Percentiles rank a stretch among this genome's conserved stretches.
These are phyloP conservation scores for Enteromius viviparus DNA, from an alignment of 2,797 vertebrate genomes.

Conservation along the genomic window DNA sequence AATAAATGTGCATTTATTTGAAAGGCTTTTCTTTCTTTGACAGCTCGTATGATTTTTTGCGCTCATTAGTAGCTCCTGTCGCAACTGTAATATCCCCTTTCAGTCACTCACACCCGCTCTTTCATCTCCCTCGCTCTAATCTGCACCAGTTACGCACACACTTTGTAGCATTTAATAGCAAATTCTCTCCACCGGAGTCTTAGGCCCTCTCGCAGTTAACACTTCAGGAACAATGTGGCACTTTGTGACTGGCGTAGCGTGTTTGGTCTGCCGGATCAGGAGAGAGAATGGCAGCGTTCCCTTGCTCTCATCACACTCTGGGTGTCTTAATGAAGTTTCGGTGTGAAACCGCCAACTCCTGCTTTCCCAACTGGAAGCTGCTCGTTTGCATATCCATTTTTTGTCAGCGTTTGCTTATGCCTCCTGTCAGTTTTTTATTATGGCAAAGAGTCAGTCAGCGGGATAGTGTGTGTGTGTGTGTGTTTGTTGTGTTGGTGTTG, in stretches of 20 bases:
- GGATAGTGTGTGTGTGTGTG: conserved; percentile 27
- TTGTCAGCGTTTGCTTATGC: conserved; percentile 35
- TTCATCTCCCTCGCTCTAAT: conserved; percentile 44
- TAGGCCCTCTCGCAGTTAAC: conserved; percentile 46
- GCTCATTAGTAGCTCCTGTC: conserved; percentile 43
- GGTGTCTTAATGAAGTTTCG: conserved; percentile 27
- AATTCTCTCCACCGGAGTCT: conserved; percentile 40
- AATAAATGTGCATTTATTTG: conserved; percentile 43
- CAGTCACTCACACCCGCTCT: conserved; percentile 16
- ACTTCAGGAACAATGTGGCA: conserved; percentile 60
- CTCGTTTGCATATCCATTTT: conserved; percentile 23
- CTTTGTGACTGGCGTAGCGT: conserved; percentile 52
- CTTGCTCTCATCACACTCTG: conserved; percentile 25
- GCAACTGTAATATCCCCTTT: conserved; percentile 44
- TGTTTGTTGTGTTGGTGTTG: conserved; percentile 55
- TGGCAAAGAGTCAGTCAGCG: conserved; percentile 14
- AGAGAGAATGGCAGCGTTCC: conserved; percentile 15
- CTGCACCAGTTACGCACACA: conserved; percentile 25
- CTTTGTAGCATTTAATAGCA: conserved; percentile 33
- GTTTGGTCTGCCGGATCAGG: conserved; percentile 28
- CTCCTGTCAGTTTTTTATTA: conserved; percentile 17
- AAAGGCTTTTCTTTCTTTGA: conserved; percentile 47
- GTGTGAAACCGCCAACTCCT: conserved; percentile 14
- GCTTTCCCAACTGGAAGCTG: conserved; percentile 10
- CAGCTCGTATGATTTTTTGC: conserved; percentile 45